Evolutionary conservation across 2,113 vertebrate genomes (phyloP), one percentile per base, ranked within the genome.

Genomic region (Nansenia antarctica): DNA sequence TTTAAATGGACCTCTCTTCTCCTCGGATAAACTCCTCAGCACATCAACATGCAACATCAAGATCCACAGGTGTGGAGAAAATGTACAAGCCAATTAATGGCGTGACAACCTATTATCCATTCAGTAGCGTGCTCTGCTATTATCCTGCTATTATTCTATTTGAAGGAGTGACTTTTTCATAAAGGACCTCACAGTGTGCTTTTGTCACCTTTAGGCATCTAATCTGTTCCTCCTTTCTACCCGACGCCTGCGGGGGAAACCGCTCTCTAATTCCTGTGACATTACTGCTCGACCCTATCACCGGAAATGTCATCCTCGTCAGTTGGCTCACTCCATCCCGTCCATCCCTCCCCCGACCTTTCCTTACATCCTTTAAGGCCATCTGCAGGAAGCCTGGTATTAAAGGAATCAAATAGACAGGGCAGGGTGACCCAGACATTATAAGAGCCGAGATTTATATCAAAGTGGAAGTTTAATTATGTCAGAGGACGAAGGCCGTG

Each of bases 241-340:
- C 31, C 60, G 3, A 4, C 24, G 29, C 59, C 66, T 57, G 2
- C 29, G 29, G 66, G 70, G 74, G 42, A 70, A 69, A 67, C 2
- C 32, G 63, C n/a, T n/a, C n/a, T 66, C 39, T 4, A 60, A 65
- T 82, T 67, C 72, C 53, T 60, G n/a, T 26, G 52, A 63, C 66
- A 68, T 66, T 68, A 64, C 39, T 55, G 26, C 24, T 12, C 20
- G 2, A 64, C 39, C 62, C 27, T 30, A 30, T 64, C 30, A 22
- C 14, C 14, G n/a, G 30, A 65, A 34, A 47, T 34, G 42, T 11
- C 18, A 22, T 11, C 20, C 30, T 26, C 8, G 22, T 37, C 64
- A 27, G 22, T 39, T 22, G 11, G 11, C 60, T 4, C 11, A 15
- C 22, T 39, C 12, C 18, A 31, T 26, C 31, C 42, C 7, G 5